These are phyloP conservation scores for Melanogrammus aeglefinus DNA, from an alignment of 2,797 vertebrate genomes.

Conservation along the genomic window DNA sequence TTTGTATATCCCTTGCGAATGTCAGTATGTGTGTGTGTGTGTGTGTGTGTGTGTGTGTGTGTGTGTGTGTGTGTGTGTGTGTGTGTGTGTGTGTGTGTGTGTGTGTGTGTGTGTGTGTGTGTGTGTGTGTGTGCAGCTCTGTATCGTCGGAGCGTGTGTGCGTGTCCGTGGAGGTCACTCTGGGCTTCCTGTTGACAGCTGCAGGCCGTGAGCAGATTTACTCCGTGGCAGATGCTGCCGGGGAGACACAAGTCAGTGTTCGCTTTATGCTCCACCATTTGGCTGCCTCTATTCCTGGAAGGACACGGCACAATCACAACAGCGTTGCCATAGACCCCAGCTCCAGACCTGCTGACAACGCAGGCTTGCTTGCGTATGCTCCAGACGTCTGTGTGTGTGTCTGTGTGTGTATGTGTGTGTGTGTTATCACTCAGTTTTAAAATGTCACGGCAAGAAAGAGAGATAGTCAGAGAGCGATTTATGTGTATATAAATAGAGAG, in stretches of 20 bases:
- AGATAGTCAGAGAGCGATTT: too few relatives aligned
- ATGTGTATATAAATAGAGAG: too few relatives aligned
- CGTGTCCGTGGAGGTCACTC: conserved; percentile 62
- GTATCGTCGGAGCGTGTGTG: conserved; percentile 12
- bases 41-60: too few relatives aligned
- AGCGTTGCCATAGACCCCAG: conserved; percentile 53
- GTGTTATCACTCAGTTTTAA: too few relatives aligned
- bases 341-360: conserved; percentile 34
- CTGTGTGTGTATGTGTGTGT: too few relatives aligned
- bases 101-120: too few relatives aligned
- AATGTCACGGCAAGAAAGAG: too few relatives aligned
- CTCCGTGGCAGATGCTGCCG: conserved; percentile 73
- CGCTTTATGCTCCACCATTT: conserved; percentile 68
- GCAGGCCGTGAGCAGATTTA: conserved; percentile 71
- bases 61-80: too few relatives aligned
- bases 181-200: conserved; percentile 76
- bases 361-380: neutral
- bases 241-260: conserved; percentile 57
- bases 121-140: conserved; percentile 21
- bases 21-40: conserved; percentile 45
- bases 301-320: conserved; percentile 37
- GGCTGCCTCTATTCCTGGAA: conserved; percentile 63
- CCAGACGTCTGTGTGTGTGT: too few relatives aligned
- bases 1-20: conserved; percentile 26
- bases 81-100: too few relatives aligned